These are phyloP conservation scores for Clarias platycephalus DNA, from an alignment of 2,797 vertebrate genomes.

Conservation along the genomic window DNA sequence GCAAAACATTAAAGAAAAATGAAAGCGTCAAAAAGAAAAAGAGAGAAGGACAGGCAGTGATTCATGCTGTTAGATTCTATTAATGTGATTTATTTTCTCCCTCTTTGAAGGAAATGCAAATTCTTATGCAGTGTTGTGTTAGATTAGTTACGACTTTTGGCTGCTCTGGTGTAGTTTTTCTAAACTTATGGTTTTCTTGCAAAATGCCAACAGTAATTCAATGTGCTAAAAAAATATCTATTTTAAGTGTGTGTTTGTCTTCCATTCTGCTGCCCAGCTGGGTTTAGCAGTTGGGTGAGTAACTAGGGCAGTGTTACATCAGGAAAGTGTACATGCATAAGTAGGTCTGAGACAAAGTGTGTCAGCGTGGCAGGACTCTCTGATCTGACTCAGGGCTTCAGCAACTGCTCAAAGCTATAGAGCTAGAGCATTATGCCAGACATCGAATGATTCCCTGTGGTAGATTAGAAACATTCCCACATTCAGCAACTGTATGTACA, in stretches of 20 bases:
- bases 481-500: neutral
- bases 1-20: neutral
- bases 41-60: neutral
- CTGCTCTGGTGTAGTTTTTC: neutral
- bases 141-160: neutral
- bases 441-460: neutral
- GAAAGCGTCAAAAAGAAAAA: neutral
- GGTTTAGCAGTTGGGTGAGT: conserved; percentile 37
- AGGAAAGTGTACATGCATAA: conserved; percentile 58
- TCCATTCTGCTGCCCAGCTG: neutral
- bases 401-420: neutral
- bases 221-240: neutral
- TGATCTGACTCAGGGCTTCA: conserved; percentile 10
- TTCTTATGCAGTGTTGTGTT: neutral
- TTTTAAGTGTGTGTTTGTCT: conserved; percentile 8
- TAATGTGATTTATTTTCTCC: neutral
- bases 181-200: neutral
- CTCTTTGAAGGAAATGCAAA: neutral
- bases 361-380: conserved; percentile 66
- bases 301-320: conserved; percentile 73
- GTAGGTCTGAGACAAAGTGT: conserved; percentile 59
- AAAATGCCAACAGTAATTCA: neutral
- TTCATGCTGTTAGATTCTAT: neutral
- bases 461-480: conserved; percentile 15
- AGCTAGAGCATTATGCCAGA: neutral